A percentile compares a stretch with the other conserved stretches of the same genome.
Conservation (phyloP, 2,113 vertebrate genomes). For the Periophthalmus modestus region DNA sequence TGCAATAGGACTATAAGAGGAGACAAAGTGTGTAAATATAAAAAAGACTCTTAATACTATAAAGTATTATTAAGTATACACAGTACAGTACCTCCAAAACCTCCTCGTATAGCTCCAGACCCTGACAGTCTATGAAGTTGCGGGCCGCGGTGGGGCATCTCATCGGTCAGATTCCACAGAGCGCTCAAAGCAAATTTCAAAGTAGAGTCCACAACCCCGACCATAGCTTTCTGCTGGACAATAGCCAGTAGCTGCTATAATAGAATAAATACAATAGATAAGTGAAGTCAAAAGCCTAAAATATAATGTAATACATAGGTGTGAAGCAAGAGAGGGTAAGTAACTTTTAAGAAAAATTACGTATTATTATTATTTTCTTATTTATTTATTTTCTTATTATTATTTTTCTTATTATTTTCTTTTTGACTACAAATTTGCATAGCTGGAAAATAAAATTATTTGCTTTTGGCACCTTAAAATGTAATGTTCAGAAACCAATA, state of each 20-base stretch:
- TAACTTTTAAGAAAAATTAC: too few species aligned
- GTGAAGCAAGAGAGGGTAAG: not conserved
- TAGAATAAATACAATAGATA: conserved; percentile 8
- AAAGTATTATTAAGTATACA: not conserved
- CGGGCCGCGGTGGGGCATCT: conserved; percentile 86
- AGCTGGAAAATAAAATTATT: too few species aligned
- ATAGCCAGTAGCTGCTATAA: conserved; percentile 89
- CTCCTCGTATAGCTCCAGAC: conserved; percentile 91
- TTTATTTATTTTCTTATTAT: too few species aligned
- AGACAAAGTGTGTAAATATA: not conserved
- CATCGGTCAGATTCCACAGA: conserved; percentile 95
- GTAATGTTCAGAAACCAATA: too few species aligned
- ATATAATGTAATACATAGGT: not conserved
- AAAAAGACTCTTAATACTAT: not conserved
- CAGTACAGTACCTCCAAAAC: conserved; percentile 85
- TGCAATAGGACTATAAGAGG: conserved; percentile 84
- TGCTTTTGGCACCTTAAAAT: too few species aligned
- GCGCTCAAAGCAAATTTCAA: conserved; percentile 91
- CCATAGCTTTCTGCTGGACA: conserved; percentile 91
- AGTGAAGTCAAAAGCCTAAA: not conserved
- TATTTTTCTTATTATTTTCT: too few species aligned
- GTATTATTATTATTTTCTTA: too few species aligned
- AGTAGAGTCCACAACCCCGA: conserved; percentile 88
- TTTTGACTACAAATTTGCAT: too few species aligned
- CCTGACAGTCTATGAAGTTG: conserved; percentile 92